Percentiles rank a stretch among this genome's conserved stretches.
phyloP scores from a whole-genome alignment of 2,113 vertebrate genomes.

The Zootoca vivipara region DNA sequence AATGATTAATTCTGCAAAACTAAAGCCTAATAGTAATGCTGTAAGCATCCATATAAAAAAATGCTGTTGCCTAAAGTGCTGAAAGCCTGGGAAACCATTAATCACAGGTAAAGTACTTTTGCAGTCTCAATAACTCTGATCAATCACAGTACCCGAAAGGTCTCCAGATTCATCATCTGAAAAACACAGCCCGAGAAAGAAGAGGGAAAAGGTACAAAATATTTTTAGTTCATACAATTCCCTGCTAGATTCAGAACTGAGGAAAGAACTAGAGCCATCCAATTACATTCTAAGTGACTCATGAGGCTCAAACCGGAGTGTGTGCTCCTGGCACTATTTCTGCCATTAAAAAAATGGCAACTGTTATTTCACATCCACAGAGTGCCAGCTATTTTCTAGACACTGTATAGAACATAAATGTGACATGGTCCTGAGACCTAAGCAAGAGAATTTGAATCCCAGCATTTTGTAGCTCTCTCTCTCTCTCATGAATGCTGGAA shows the following conservation, averaged over 20 bases:
- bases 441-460: not conserved
- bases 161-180: constrained; percentile 20
- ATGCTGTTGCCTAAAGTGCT: constrained; percentile 13
- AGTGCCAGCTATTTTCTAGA: not conserved
- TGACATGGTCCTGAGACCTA: not conserved
- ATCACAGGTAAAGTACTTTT: constrained; percentile 36
- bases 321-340: not conserved
- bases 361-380: not conserved
- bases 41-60: constrained; percentile 37
- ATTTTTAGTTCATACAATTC: not conserved
- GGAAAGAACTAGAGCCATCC: not conserved
- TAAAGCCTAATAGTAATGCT: constrained; percentile 30
- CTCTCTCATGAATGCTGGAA: not conserved
- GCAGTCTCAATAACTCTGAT: constrained; percentile 34
- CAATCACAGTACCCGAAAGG: constrained; percentile 4
- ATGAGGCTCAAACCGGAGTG: not conserved
- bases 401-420: not conserved
- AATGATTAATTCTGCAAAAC: constrained; percentile 48
- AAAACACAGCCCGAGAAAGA: not conserved
- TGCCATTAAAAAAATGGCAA: not conserved
- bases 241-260: not conserved
- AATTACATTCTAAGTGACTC: not conserved
- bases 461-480: not conserved
- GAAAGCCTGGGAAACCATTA: constrained; percentile 32
- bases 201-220: constrained; percentile 7